A percentile compares a stretch with the other conserved stretches of the same genome.
Conservation (phyloP, 2,113 vertebrate species). For the Chlorocebus sabaeus region DNA sequence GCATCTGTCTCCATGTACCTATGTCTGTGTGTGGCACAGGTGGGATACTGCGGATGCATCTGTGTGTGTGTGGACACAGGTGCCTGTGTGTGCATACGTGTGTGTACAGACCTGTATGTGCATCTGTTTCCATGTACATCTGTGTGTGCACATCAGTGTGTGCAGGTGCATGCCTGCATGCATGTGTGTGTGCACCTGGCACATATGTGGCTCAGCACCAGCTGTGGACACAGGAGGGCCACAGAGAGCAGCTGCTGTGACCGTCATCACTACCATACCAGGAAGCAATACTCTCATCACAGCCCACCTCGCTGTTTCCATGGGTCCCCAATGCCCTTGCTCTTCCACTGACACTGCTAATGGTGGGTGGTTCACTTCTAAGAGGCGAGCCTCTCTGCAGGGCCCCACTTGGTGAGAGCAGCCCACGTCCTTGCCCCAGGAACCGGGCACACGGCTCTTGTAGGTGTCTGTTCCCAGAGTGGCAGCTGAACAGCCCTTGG, state of each 20-base stretch:
- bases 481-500: not conserved
- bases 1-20: rapidly evolving
- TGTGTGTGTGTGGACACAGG: rapidly evolving
- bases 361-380: not conserved
- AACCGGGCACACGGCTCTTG: not conserved
- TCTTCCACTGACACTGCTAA: rapidly evolving
- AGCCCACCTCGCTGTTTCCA: not conserved
- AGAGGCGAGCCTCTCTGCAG: not conserved
- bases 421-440: no score
- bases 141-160: not conserved
- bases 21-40: not conserved
- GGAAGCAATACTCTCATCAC: not conserved
- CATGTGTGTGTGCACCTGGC: not conserved
- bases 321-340: not conserved
- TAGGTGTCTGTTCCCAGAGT: not conserved
- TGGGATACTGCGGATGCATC: rapidly evolving
- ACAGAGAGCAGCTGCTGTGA: not conserved
- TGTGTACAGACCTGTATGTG: rapidly evolving
- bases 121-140: no score
- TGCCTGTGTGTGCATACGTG: not conserved
- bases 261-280: not conserved
- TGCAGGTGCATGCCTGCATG: not conserved
- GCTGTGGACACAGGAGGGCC: not conserved
- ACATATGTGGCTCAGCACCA: not conserved
- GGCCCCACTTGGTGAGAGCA: rapidly evolving